These are phyloP conservation scores for Marisa cornuarietis DNA, from an alignment of 1,140 invertebrate genomes.

Conservation along the genomic window DNA sequence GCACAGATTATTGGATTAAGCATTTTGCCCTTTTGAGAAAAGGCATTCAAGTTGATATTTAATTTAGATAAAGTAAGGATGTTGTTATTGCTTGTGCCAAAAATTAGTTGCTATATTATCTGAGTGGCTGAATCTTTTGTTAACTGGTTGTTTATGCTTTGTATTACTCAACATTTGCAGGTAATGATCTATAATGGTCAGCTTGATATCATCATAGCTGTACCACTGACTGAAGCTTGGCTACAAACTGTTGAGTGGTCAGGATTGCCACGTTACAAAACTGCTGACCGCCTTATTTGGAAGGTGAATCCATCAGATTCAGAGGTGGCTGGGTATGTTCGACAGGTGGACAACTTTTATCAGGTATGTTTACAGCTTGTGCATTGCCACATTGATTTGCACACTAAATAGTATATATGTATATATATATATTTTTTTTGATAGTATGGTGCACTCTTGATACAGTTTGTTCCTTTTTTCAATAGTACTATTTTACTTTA, in stretches of 20 bases:
- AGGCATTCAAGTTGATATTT: too few relatives aligned
- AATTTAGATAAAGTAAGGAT: too few relatives aligned
- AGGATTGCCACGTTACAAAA: constrained; percentile 74
- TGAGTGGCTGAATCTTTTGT: too few relatives aligned
- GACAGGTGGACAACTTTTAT: constrained; percentile 77
- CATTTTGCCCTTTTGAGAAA: too few relatives aligned
- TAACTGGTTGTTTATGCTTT: too few relatives aligned
- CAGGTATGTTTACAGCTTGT: constrained; percentile 70
- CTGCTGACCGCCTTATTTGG: constrained; percentile 76
- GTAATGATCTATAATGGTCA: constrained; percentile 79
- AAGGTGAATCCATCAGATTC: constrained; percentile 68
- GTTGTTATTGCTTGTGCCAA: too few relatives aligned
- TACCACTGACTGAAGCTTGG: constrained; percentile 80
- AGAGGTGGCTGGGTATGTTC: constrained; percentile 82
- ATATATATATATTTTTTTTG: neutral
- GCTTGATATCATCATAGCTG: constrained; percentile 85
- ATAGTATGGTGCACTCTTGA: too few relatives aligned
- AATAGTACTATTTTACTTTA: neutral
- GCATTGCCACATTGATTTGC: neutral
- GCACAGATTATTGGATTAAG: too few relatives aligned
- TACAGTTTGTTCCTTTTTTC: neutral
- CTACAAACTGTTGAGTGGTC: constrained; percentile 75
- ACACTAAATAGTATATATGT: too few relatives aligned
- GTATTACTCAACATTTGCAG: constrained; percentile 28
- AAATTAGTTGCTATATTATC: too few relatives aligned